Base-by-base conservation (phyloP, 2,113 vertebrate species). In the Rhineura floridana region DNA sequence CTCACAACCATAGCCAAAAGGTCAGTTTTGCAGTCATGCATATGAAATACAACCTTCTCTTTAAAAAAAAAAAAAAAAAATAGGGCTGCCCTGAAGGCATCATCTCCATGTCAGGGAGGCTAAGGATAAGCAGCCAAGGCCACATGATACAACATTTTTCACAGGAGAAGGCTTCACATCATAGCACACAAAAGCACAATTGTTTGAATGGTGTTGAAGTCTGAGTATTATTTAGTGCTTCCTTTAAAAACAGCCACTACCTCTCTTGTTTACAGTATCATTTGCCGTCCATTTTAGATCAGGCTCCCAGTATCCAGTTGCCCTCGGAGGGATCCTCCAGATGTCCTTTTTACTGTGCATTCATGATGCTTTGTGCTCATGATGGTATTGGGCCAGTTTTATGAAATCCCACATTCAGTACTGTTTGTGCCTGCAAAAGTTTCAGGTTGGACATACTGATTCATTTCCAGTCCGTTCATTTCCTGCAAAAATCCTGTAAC, bases 1-100 rank as follows among this genome's bases (percentile, higher is more conserved):
- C 7, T 42, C 12, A 2, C n/a, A 88, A 7, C 67, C 84, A n/a
- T 52, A 93, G 85, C 76, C 75, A 90, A 83, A 63, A 90, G 21
- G n/a, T 85, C 82, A 44, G 42, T 48, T 78, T n/a, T 3, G 21
- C 78, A 10, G 9, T 23, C 52, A 81, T 44, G 50, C 70, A 72
- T 83, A 83, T n/a, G 75, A 63, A 81, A 79, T 10, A 2, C 44
- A 82, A 52, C 81, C 72, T 76, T 69, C 36, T 23, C 10, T 73
- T 73, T 39, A 70, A 48, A 36, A 52, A 59, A 59, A 59, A 48
- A 36, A 52, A 59, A 59, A 59, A n/a, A n/a, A n/a, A n/a, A n/a
- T n/a, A n/a, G 3, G 76, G 81, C 92, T 91, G 83, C 65, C 65
- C 79, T 81, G 48, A 69, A 59, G 36, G 28, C 77, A 81, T 72